Conservation (phyloP, 1,140 invertebrate genomes). For the Solenopsis fugax region DNA sequence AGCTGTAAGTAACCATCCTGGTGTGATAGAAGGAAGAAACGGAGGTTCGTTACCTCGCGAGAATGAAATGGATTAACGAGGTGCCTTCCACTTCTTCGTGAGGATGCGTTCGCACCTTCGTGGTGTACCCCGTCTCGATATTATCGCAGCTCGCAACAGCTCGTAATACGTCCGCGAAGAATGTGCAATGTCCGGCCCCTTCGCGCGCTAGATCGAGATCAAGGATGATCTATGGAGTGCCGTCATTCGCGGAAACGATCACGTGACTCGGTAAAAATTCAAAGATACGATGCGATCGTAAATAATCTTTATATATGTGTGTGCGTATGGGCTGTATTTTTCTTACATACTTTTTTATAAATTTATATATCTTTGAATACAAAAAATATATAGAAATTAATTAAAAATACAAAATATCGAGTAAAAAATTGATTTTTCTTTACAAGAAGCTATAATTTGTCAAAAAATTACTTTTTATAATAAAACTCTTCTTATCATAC, state of each 20-base stretch:
- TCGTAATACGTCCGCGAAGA: conserved; percentile 73
- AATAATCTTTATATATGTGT: background rate
- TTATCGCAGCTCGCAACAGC: conserved; percentile 66
- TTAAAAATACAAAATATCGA: background rate
- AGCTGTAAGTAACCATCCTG: background rate
- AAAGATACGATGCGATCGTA: background rate
- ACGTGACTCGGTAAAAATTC: conserved; percentile 19
- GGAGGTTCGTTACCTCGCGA: background rate
- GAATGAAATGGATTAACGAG: conserved; percentile 74
- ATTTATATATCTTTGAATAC: background rate
- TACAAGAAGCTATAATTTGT: background rate
- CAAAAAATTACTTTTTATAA: background rate
- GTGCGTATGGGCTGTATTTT: background rate
- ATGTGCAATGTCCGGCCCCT: conserved; percentile 57
- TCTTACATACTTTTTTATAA: background rate
- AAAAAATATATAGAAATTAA: background rate
- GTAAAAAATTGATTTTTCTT: conserved; percentile 5
- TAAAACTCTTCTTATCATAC: background rate
- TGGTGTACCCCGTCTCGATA: conserved; percentile 49
- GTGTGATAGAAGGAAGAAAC: background rate
- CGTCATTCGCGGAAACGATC: conserved; percentile 44
- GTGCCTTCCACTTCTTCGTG: conserved; percentile 64
- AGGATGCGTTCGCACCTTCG: conserved; percentile 74
- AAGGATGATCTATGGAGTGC: conserved; percentile 64
- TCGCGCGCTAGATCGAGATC: conserved; percentile 64